Evolutionary conservation across 2,888 invertebrate genomes (phyloP), one percentile per base, ranked within the genome.

Genomic region (Gnatocerus cornutus): DNA sequence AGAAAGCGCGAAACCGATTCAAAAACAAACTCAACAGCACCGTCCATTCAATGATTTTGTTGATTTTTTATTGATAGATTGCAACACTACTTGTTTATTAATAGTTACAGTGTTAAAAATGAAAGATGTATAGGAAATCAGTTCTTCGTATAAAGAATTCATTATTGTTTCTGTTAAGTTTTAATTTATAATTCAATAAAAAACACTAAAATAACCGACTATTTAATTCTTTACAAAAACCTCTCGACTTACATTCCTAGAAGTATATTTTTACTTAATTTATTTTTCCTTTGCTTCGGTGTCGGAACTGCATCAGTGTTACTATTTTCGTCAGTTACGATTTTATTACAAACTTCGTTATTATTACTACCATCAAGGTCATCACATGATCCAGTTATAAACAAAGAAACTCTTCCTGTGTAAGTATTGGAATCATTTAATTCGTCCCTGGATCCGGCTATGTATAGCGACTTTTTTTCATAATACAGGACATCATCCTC

Each of bases 91-190:
- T 50, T 50, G 39, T 33, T 62, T 30, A 30, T 50, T 16, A 14
- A 45, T 59, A 46, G 48, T 65, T 65, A 27, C 48, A 65, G 56
- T 65, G 65, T 65, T 65, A 64, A 16, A 46, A 39, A 62, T 39
- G 13, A 59, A 16, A 30, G 30, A 45, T 55, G 55, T 65, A 65
- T 65, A 65, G 65, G 46, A 46, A 55, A 10, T 39, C 8, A 55
- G 37, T 55, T 39, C 30, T 41, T 43, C 30, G 21, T 43, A 52
- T 52, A 7, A 21, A 41, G 43, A 9, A 59, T 12, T 59, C 16
- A 21, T 27, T 55, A 39, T 68, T 69, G 69, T 69, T 69, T 55
- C 61, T 67, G 69, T 69, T 69, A 69, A 69, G 69, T 69, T 69
- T 69, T 59, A 14, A 41, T 64, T 69, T 61, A 48, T 33, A 56